Evolutionary conservation across 1,140 invertebrate species (phyloP), one percentile per base, ranked within the genome.

Genomic region (Chironomus tepperi): DNA sequence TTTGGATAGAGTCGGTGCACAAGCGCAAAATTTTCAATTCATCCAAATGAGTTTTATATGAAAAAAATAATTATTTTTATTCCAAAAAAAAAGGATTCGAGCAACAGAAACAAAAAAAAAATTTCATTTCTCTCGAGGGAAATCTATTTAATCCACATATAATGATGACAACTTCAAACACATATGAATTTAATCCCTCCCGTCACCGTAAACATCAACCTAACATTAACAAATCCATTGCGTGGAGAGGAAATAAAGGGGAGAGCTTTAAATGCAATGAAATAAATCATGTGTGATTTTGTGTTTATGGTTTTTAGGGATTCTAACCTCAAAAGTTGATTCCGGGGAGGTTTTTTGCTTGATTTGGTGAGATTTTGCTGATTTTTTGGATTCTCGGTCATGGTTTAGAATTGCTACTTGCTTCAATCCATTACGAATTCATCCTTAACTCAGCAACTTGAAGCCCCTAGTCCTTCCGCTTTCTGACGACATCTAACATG

Each of bases 151-250:
- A 70, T 70, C 65, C 65, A 70, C 65, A 70, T 21, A 70, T 70
- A 70, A 70, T 70, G 65, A 70, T 70, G 65, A 70, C 65, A 70
- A 70, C 65, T 70, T 70, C 65, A 70, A 70, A 70, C 65, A 70
- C 19, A 70, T 18, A 70, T 70, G 19, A 70, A 70, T 70, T 21
- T 70, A 70, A 70, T 70, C 65, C 65, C 65, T 57, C 47, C 18
- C 18, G 19, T 9, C 65, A 70, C n/a, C n/a, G 18, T 70, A 15
- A 70, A 19, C 65, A 70, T 10, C 65, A 70, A 19, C 65, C 16
- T 19, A 70, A 9, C 65, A 70, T 70, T 70, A 19, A 19, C 19
- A 21, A 19, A 21, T 70, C 19, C 19, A 19, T 70, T 70, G 65
- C 65, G 65, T 16, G 65, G 64, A 67, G n/a, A 12, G 15, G 8